These are phyloP conservation scores for Parapristionchus giblindavisi DNA, from an alignment of 2,888 invertebrate genomes.

Conservation along the genomic window DNA sequence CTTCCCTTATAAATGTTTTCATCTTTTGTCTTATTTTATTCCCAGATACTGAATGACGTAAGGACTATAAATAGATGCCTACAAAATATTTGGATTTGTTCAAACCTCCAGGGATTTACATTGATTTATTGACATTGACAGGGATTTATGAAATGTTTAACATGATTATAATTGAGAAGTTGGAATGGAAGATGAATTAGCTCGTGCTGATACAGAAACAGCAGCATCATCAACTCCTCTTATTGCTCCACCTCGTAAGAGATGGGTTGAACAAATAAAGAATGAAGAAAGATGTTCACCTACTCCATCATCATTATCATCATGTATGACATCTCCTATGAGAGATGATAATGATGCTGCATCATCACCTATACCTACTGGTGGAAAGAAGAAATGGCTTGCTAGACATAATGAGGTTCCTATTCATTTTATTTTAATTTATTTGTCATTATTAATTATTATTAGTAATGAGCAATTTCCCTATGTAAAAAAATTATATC, in stretches of 20 bases:
- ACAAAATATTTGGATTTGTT: too few relatives aligned
- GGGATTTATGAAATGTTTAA: too few relatives aligned
- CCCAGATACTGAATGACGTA: too few relatives aligned
- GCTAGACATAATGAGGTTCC: slow-evolving; percentile 23
- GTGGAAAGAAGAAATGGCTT: slow-evolving; percentile 32
- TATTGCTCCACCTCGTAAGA: not conserved
- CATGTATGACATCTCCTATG: not conserved
- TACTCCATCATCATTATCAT: not conserved
- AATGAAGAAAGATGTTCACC: not conserved
- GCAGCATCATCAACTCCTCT: slow-evolving; percentile 4
- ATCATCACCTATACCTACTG: not conserved
- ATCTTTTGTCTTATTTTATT: too few relatives aligned
- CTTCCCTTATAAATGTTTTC: too few relatives aligned
- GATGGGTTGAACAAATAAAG: too few relatives aligned
- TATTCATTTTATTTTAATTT: not conserved
- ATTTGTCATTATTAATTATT: too few relatives aligned
- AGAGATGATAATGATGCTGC: not conserved
- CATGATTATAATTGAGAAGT: slow-evolving; percentile 4
- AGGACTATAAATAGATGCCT: too few relatives aligned
- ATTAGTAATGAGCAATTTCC: too few relatives aligned
- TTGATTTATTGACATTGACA: too few relatives aligned
- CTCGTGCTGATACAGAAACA: not conserved
- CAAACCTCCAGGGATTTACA: too few relatives aligned
- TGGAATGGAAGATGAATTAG: slow-evolving; percentile 6
- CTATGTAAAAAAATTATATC: too few relatives aligned